phyloP scores from a whole-genome alignment of 92 coral and sea anemone species.

The Galaxea fascicularis region DNA sequence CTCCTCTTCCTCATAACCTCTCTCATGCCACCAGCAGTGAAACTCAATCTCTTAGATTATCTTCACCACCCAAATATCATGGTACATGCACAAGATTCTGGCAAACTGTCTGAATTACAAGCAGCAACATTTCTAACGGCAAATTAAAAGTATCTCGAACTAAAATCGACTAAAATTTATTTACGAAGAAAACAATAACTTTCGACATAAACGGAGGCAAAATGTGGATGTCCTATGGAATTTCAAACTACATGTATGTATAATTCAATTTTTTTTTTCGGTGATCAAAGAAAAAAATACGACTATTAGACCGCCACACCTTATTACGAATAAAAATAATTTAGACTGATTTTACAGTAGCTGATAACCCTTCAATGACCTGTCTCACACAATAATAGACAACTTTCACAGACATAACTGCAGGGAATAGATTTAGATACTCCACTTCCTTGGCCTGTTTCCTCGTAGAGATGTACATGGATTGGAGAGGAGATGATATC shows the following conservation, averaged over 20 bases:
- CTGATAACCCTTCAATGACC: too few species aligned
- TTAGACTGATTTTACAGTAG: constrained; percentile 1
- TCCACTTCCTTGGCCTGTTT: too few species aligned
- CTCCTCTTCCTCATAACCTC: background rate
- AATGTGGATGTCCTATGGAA: background rate
- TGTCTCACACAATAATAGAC: too few species aligned
- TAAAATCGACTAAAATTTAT: background rate
- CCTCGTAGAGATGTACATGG: too few species aligned
- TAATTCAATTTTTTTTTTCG: constrained; percentile 1
- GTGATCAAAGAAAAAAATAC: constrained; percentile 14
- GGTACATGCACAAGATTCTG: too few species aligned
- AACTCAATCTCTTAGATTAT: background rate
- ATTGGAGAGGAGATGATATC: too few species aligned
- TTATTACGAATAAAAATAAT: constrained; percentile 23
- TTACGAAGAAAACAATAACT: background rate
- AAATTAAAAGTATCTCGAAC: background rate
- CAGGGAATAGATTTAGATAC: too few species aligned
- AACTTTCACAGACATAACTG: too few species aligned
- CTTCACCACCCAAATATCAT: background rate
- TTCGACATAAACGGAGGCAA: background rate
- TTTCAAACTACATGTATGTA: constrained; percentile 22
- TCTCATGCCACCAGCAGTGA: background rate
- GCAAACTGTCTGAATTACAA: too few species aligned
- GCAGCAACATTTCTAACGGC: background rate
- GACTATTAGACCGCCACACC: constrained; percentile 7